Evolutionary conservation across 2,888 invertebrate species (phyloP).

Genomic region (Steromphala cineraria): DNA sequence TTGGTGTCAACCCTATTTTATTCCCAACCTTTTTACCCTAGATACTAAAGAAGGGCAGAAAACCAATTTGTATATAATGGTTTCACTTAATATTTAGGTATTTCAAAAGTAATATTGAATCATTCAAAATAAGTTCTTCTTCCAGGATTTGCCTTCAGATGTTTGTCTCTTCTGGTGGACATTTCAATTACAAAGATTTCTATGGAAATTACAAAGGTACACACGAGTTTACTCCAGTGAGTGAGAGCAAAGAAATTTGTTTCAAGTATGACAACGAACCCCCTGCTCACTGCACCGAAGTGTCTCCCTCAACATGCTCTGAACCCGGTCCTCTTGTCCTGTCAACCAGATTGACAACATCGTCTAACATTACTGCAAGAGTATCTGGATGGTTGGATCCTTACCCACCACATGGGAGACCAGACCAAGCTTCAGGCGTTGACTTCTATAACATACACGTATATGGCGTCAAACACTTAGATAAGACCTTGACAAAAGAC

Average conservation of each 20-base stretch:
- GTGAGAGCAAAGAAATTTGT: background rate
- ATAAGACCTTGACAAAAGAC: slow-evolving; percentile 22
- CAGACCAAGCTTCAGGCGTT: slow-evolving; percentile 38
- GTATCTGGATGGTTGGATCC: slow-evolving; percentile 46
- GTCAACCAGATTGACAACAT: slow-evolving; percentile 28
- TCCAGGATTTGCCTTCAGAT: slow-evolving; percentile 1
- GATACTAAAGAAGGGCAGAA: no score
- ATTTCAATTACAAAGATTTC: background rate
- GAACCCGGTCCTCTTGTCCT: no score
- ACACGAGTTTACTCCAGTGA: background rate
- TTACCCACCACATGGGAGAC: slow-evolving; percentile 25
- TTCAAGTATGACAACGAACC: slow-evolving; percentile 1
- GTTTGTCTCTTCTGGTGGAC: background rate
- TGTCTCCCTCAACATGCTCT: background rate
- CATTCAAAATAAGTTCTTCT: background rate
- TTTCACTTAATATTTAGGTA: no score
- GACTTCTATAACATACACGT: slow-evolving; percentile 3
- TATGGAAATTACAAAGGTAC: background rate
- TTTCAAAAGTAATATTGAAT: no score
- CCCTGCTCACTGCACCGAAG: slow-evolving; percentile 17
- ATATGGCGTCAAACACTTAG: slow-evolving; percentile 22
- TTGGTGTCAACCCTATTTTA: no score
- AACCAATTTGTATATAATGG: no score
- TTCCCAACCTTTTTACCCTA: no score
- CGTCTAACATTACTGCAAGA: slow-evolving; percentile 19